phyloP scores from a whole-genome alignment of 2,888 invertebrate genomes.

The Lasioglossum pauxillum region DNA sequence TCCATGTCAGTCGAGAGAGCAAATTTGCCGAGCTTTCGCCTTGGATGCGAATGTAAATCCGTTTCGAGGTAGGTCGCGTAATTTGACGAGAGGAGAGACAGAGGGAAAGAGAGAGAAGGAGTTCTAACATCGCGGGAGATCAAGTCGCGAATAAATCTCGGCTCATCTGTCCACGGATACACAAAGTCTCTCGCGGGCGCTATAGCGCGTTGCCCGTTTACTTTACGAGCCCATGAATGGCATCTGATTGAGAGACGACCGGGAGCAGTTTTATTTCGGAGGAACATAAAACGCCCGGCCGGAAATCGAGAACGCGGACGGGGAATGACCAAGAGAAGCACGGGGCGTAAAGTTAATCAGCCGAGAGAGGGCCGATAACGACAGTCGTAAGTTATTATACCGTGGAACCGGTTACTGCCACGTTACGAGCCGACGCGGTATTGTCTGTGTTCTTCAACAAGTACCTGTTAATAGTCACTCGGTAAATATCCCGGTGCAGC shows the following conservation, averaged over 20 bases:
- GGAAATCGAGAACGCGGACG: background rate
- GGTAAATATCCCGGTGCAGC: too few relatives aligned
- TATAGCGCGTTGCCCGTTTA: constrained; percentile 27
- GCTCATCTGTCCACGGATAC: constrained; percentile 21
- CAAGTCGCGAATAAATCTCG: constrained; percentile 36
- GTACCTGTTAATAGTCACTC: background rate
- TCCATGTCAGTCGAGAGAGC: constrained; percentile 12
- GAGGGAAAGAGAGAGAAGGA: background rate
- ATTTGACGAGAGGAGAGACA: background rate
- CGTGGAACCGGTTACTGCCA: constrained; percentile 34
- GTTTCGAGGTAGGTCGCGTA: constrained; percentile 6
- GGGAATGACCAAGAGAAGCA: background rate
- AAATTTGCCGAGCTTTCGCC: constrained; percentile 26
- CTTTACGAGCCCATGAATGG: constrained; percentile 40
- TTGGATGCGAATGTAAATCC: constrained; percentile 31
- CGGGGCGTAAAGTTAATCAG: constrained; percentile 71
- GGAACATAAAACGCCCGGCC: constrained; percentile 17
- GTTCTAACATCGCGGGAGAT: constrained; percentile 13
- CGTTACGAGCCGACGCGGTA: constrained; percentile 15
- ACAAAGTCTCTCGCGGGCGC: constrained; percentile 20
- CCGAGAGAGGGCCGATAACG: constrained; percentile 72
- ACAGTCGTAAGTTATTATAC: constrained; percentile 57
- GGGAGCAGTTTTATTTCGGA: constrained; percentile 33
- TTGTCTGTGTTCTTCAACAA: background rate
- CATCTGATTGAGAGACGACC: constrained; percentile 39